Evolutionary conservation across 2,113 vertebrate genomes (phyloP).

Genomic region (Tyto alba): DNA sequence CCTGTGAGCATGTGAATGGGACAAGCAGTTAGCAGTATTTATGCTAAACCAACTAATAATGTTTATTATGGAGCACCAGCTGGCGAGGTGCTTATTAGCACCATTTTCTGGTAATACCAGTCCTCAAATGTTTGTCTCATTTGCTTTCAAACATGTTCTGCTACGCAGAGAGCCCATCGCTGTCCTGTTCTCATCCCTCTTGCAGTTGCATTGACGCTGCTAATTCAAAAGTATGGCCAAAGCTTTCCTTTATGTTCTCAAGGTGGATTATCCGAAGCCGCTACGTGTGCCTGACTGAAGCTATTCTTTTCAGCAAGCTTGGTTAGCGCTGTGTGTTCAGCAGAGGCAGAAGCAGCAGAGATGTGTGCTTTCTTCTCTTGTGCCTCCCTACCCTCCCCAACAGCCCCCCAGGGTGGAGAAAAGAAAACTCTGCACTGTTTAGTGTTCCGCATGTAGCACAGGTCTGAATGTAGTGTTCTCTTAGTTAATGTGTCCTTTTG

Average conservation of each 20-base stretch:
- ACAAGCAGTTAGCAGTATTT: neutral
- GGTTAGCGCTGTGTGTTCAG: neutral
- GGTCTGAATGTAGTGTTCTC: neutral
- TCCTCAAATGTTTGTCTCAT: fast-evolving
- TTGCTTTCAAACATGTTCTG: neutral
- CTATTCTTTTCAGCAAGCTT: neutral
- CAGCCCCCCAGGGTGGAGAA: fast-evolving
- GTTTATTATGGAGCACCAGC: neutral
- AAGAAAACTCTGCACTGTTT: neutral
- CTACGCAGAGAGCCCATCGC: fast-evolving
- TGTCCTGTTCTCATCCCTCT: neutral
- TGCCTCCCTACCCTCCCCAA: fast-evolving
- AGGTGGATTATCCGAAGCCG: neutral
- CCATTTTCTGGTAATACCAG: neutral
- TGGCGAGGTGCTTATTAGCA: neutral
- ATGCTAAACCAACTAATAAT: neutral
- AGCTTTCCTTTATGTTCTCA: neutral
- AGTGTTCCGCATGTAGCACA: neutral
- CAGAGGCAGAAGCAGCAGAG: neutral
- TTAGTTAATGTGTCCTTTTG: neutral
- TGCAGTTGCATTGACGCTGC: fast-evolving
- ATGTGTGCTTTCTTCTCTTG: neutral
- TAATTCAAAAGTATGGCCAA: neutral
- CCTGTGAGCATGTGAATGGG: neutral
- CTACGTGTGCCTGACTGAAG: neutral